These are phyloP conservation scores for Halcyon senegalensis DNA, from an alignment of 2,113 vertebrate species.

Conservation along the genomic window DNA sequence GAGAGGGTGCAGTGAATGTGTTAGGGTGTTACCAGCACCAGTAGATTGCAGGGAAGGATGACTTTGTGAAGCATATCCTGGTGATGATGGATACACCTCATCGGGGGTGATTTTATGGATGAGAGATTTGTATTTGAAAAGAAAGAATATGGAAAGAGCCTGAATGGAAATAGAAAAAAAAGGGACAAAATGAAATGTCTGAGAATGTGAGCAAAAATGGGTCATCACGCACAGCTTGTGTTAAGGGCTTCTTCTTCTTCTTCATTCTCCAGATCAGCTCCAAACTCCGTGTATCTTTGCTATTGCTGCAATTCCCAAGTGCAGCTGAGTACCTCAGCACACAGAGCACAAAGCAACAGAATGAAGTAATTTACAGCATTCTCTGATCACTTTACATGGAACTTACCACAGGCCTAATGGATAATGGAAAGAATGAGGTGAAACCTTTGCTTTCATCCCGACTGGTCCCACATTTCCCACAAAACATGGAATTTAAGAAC, in stretches of 20 bases:
- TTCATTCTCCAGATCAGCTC: background rate
- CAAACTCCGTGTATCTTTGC: background rate
- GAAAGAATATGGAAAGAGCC: background rate
- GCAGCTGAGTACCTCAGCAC: background rate
- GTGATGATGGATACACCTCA: background rate
- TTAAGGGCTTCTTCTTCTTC: background rate
- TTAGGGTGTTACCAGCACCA: background rate
- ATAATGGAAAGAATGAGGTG: background rate
- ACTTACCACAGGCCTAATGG: background rate
- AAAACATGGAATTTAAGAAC: background rate
- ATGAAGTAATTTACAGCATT: rapidly evolving
- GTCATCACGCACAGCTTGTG: background rate
- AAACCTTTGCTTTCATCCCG: background rate
- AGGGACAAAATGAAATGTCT: background rate
- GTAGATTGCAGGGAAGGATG: background rate
- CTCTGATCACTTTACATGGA: rapidly evolving
- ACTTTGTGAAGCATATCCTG: background rate
- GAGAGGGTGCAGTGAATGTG: background rate
- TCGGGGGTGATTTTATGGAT: background rate
- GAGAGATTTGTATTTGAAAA: background rate
- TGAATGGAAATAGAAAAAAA: background rate
- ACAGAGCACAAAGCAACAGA: background rate
- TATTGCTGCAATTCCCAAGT: background rate
- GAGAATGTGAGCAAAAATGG: background rate
- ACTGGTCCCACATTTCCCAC: background rate